phyloP scores from a whole-genome alignment of 2,797 vertebrate genomes.

The Pangasius krempfi region DNA sequence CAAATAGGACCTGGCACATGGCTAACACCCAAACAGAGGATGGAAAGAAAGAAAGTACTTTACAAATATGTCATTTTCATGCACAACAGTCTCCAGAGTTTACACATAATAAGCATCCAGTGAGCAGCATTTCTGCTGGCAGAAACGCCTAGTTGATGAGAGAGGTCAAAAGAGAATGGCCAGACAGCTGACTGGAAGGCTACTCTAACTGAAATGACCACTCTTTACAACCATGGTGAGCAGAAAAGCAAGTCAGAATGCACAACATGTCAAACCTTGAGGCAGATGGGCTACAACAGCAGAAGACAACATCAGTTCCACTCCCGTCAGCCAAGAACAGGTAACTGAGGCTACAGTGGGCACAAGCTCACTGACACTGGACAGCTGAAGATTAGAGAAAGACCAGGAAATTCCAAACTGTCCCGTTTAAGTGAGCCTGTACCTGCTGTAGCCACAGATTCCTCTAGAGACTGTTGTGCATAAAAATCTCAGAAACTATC shows the following conservation, averaged over 20 bases:
- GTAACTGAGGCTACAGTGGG: too few species aligned
- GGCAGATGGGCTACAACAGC: background rate
- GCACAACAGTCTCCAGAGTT: background rate
- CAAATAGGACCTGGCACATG: background rate
- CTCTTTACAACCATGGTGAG: background rate
- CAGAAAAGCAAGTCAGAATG: slow-evolving; percentile 11
- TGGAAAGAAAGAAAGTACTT: background rate
- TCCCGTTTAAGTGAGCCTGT: background rate
- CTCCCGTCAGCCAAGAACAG: background rate
- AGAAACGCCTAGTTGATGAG: background rate
- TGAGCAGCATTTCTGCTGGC: background rate
- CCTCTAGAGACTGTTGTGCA: background rate
- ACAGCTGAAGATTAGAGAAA: background rate
- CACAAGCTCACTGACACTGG: background rate
- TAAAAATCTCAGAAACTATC: background rate
- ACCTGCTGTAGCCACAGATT: background rate
- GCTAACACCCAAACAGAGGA: background rate
- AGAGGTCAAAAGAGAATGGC: background rate
- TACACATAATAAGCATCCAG: background rate
- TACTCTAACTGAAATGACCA: background rate
- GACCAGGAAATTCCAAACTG: background rate
- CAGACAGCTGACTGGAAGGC: background rate
- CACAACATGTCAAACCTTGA: background rate
- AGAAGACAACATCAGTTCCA: background rate
- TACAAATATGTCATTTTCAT: background rate